These are phyloP conservation scores for Lacerta agilis DNA, from an alignment of 2,797 vertebrate genomes.

Conservation along the genomic window DNA sequence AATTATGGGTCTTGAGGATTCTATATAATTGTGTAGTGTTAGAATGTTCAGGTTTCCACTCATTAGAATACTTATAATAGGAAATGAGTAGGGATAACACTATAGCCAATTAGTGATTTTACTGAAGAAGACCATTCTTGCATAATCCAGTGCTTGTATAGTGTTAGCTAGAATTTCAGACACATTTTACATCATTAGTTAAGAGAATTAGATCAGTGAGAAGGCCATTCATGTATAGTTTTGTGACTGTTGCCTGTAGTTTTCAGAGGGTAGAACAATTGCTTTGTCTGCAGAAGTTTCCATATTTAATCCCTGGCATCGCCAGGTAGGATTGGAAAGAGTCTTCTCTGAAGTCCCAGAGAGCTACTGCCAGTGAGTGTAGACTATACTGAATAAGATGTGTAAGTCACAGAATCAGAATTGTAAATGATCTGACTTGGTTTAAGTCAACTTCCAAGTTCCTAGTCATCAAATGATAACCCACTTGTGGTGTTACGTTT, in stretches of 20 bases:
- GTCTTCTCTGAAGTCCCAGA: too few relatives aligned
- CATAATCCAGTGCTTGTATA: not conserved
- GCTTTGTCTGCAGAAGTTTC: too few relatives aligned
- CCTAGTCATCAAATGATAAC: too few relatives aligned
- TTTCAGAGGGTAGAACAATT: too few relatives aligned
- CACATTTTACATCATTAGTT: not conserved
- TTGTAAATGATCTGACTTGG: too few relatives aligned
- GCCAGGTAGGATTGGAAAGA: too few relatives aligned
- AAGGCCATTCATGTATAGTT: not conserved
- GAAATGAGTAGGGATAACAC: not conserved
- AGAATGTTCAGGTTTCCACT: not conserved
- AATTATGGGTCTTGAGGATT: not conserved
- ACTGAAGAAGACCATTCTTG: not conserved
- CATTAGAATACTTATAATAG: not conserved
- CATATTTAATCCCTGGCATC: too few relatives aligned
- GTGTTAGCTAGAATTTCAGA: not conserved
- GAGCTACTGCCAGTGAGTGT: too few relatives aligned
- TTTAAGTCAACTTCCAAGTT: too few relatives aligned
- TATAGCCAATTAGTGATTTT: not conserved
- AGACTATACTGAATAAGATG: too few relatives aligned
- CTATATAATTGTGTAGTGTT: not conserved
- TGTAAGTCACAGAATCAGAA: too few relatives aligned
- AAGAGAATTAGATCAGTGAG: not conserved
- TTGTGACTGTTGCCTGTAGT: not conserved
- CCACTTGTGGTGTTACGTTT: too few relatives aligned